Percentiles rank a stretch among this genome's conserved stretches.
These are phyloP conservation scores for Artemia sinica DNA, from an alignment of 2,888 invertebrate genomes.

Conservation along the genomic window DNA sequence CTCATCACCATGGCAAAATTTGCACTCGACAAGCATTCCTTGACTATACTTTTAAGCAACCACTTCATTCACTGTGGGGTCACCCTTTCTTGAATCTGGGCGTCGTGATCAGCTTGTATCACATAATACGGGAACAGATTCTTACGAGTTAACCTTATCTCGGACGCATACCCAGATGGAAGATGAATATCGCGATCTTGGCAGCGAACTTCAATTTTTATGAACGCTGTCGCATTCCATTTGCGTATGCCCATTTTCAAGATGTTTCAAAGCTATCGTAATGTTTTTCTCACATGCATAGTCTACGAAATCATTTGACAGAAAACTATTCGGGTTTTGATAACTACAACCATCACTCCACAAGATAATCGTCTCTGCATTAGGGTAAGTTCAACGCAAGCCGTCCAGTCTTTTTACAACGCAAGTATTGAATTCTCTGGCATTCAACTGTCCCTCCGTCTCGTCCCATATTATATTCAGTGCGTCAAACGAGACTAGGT, in stretches of 20 bases:
- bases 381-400: no score
- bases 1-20: not conserved
- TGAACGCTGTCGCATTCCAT: not conserved
- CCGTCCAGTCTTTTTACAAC: no score
- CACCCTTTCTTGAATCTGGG: not conserved
- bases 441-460: no score
- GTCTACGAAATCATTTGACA: not conserved
- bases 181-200: not conserved
- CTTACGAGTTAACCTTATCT: not conserved
- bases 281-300: not conserved
- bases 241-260: not conserved
- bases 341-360: conserved; percentile 6
- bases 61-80: conserved; percentile 2
- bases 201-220: not conserved
- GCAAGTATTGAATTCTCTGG: no score
- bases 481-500: no score
- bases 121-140: not conserved
- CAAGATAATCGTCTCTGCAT: not conserved
- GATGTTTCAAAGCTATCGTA: not conserved
- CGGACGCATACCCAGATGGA: not conserved
- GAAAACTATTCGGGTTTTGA: not conserved
- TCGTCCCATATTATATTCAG: no score
- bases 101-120: not conserved
- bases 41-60: not conserved
- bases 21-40: not conserved